A percentile compares a stretch with the other conserved stretches of the same genome.
Conservation (phyloP, 23 tunicate genomes). For the Trididemnum miniatum region DNA sequence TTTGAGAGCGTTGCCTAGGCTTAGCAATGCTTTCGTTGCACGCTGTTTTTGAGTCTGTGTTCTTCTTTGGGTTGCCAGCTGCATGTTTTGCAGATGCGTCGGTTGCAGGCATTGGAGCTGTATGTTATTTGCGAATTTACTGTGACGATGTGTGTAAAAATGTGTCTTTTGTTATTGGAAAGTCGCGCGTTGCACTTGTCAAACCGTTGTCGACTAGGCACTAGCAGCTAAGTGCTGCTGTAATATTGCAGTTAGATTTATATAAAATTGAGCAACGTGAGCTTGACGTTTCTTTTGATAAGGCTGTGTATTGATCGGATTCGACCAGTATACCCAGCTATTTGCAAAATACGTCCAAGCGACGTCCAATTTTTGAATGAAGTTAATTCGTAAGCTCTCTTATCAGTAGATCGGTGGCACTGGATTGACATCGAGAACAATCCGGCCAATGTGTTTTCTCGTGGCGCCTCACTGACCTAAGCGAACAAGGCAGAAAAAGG, state of each 20-base stretch:
- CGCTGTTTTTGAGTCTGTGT: not conserved
- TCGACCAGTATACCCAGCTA: conserved; percentile 8
- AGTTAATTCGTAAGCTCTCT: not conserved
- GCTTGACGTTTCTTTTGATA: not conserved
- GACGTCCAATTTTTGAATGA: conserved; percentile 9
- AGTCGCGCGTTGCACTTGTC: conserved; percentile 5
- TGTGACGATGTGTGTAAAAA: not conserved
- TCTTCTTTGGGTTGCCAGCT: not conserved
- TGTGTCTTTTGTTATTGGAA: conserved; percentile 13
- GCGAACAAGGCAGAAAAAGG: not conserved
- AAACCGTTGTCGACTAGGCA: conserved; percentile 5
- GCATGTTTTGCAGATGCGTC: conserved; percentile 17
- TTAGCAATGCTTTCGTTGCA: not conserved
- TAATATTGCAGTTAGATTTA: not conserved
- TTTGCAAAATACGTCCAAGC: conserved; percentile 1
- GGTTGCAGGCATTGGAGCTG: not conserved
- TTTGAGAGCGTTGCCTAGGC: not conserved
- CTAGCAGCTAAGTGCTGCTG: not conserved
- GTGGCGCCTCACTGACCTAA: conserved; percentile 3
- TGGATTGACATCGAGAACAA: conserved; percentile 1
- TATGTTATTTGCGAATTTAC: conserved; percentile 13
- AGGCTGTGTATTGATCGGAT: not conserved
- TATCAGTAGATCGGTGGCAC: not conserved
- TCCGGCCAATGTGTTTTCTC: conserved; percentile 6
- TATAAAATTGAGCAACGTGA: not conserved